Conservation (phyloP, 1,140 invertebrate genomes). For the Drosophila prosaltans region DNA sequence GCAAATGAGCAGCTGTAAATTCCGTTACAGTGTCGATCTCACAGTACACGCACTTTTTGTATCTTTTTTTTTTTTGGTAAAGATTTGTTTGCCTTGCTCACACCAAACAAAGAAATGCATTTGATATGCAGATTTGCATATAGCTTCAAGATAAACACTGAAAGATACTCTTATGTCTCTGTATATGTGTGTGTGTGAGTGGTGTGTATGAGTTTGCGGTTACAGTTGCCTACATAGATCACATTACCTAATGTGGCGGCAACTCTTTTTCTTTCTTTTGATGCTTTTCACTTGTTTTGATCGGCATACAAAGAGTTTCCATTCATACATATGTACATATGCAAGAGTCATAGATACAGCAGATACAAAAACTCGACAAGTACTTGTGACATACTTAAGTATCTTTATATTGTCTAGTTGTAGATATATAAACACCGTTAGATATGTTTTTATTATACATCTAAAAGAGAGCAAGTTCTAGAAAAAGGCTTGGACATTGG, state of each 20-base stretch:
- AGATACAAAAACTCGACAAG: too few relatives aligned
- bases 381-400: conserved; percentile 65
- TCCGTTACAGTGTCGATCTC: conserved; percentile 35
- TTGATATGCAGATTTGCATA: conserved; percentile 74
- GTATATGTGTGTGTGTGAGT: conserved; percentile 21
- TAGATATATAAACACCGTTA: conserved; percentile 26
- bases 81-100: conserved; percentile 10
- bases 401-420: conserved; percentile 37
- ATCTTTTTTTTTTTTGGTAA: conserved; percentile 34
- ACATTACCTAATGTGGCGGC: conserved; percentile 76
- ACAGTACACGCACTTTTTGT: conserved; percentile 42
- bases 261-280: conserved; percentile 56
- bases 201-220: conserved; percentile 48
- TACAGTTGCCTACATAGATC: conserved; percentile 49
- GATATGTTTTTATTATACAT: conserved; percentile 26
- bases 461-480: conserved; percentile 2
- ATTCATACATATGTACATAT: too few relatives aligned
- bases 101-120: conserved; percentile 64
- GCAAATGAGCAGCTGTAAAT: conserved; percentile 57
- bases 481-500: not conserved
- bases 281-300: conserved; percentile 72
- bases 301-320: conserved; percentile 53
- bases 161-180: conserved; percentile 37
- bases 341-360: conserved; percentile 63
- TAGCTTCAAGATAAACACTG: conserved; percentile 50